Evolutionary conservation across 1,140 invertebrate species (phyloP), one percentile per base, ranked within the genome.

Genomic region (Leptopilina clavipes): DNA sequence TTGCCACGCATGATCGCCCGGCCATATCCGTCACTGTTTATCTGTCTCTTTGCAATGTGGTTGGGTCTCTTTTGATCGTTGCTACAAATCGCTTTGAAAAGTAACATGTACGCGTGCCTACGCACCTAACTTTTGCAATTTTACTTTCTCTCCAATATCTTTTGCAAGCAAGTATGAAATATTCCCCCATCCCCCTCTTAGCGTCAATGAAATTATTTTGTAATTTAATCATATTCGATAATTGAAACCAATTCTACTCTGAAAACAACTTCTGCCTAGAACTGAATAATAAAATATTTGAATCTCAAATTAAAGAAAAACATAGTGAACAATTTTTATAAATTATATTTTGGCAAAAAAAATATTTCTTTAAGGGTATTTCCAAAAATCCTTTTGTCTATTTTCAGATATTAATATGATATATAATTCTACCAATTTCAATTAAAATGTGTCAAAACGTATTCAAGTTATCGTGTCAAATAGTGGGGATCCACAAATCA

Each of bases 71-170:
- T 56, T 56, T 56, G 52, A 56, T 19, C 52, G 52, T 59, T 59
- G 56, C 56, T 59, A 59, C 56, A 59, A 59, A 59, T 59, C 56
- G 56, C 19, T 59, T 59, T 59, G 56, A 59, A 59, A 59, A 59
- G 22, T 10, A 59, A 59, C 56, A 59, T 59, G 56, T 59, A 59
- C 56, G 10, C 56, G 18, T 59, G 56, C 56, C 56, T 59, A 59
- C 56, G 56, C 56, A 59, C 56, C 56, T 9, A 59, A 59, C 56
- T 59, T 59, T 59, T 59, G 56, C 56, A 59, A 59, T 31, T 31
- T 59, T 59, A 59, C 56, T 59, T 59, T 59, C 56, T 59, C 56
- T 59, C 54, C 19, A 11, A 1, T 59, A 22, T 19, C 56, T 59
- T 59, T 59, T 59, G 56, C 56, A 59, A 59, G 19, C 56, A 25